Evolutionary conservation across 2,113 vertebrate species (phyloP).

Genomic region (Cyprinodon variegatus): DNA sequence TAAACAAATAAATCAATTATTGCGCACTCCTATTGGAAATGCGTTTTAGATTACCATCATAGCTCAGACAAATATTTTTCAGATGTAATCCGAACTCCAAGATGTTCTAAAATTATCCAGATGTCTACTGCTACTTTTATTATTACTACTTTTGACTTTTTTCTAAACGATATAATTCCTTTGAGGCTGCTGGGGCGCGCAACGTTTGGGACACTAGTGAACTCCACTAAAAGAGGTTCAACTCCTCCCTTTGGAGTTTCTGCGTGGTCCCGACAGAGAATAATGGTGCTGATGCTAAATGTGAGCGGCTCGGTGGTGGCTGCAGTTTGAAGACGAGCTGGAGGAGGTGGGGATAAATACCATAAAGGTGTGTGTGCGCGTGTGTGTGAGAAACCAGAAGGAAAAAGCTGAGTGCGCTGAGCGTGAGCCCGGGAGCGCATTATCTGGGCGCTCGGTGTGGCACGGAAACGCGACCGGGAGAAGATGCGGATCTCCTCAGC

Average conservation of each 20-base stretch:
- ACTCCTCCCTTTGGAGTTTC: conserved; percentile 49
- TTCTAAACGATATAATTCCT: not conserved
- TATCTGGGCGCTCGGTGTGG: conserved; percentile 68
- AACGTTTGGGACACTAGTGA: conserved; percentile 21
- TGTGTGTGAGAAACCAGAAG: not conserved
- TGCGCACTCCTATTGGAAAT: not conserved
- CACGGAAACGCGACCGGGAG: conserved; percentile 54
- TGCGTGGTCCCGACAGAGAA: conserved; percentile 51
- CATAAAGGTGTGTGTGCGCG: conserved; percentile 51
- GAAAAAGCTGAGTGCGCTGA: conserved; percentile 57
- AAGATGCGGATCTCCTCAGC: conserved; percentile 63
- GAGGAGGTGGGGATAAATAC: conserved; percentile 47
- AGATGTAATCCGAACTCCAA: no score
- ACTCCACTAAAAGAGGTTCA: conserved; percentile 32
- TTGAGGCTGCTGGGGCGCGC: conserved; percentile 1
- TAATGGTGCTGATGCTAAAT: conserved; percentile 27
- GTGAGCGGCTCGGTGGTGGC: conserved; percentile 19
- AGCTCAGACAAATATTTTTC: not conserved
- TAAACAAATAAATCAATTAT: not conserved
- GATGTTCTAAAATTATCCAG: not conserved
- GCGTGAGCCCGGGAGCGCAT: conserved; percentile 74
- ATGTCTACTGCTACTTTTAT: not conserved
- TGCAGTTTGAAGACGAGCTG: conserved; percentile 26
- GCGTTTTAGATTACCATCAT: not conserved
- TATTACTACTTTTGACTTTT: no score